Evolutionary conservation across 2,113 vertebrate genomes (phyloP), one percentile per base, ranked within the genome.

Genomic region (Boulengeromyrus knoepffleri): DNA sequence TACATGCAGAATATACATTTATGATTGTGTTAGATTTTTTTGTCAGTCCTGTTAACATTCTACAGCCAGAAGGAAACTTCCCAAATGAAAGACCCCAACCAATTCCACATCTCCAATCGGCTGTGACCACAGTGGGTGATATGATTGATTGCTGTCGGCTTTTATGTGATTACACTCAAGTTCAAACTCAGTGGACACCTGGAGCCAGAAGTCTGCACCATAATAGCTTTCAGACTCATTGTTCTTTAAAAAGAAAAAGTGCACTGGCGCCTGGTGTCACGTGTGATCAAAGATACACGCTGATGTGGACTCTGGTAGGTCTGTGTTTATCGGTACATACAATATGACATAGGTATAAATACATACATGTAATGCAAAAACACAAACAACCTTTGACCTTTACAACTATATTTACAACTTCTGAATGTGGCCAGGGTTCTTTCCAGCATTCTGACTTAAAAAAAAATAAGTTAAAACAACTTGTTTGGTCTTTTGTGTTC

Each of bases 371-470:
- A 89, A 90, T 89, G 19, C 47, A 80, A 31, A 91, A 58, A 88
- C 91, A 90, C 77, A 86, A 58, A 83, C 56, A 12, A 56, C 24
- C 89, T 46, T 89, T 85, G 77, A 47, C 62, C 83, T 70, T 58
- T 89, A 89, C 42, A 88, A 85, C 10, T 52, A 24, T 88, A 92
- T 39, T 92, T 94, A 93, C 94, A 93, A 90, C 84, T 91, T 91
- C 85, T 91, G 90, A 92, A 90, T 89, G 88, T 89, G 90, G 90
- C 50, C 74, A 15, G 49, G 58, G 66, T 93, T 92, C 91, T 95
- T 87, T 95, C 93, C 95, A 97, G 94, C 95, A 96, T 95, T 92
- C 93, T 90, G 93, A 90, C 88, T 88, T 85, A 36, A 87, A 87
- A 90, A 90, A 56, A 88, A 74, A 58, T 85, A 85, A 90, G 88